phyloP scores from a whole-genome alignment of 2,888 invertebrate species.

The Chymomyza fuscimana region DNA sequence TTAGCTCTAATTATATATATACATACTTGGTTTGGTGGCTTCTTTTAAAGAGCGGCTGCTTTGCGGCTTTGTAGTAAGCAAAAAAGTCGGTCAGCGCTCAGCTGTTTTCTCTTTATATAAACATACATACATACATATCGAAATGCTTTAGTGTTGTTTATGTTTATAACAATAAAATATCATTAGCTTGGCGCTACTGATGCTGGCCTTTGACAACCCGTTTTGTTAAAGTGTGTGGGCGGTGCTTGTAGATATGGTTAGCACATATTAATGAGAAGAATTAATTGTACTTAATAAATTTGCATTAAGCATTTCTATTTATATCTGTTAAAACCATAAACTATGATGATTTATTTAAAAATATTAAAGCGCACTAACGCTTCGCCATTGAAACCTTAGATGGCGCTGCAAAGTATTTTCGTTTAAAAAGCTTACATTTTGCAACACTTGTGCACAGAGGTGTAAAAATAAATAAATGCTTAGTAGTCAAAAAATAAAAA shows the following conservation, averaged over 20 bases:
- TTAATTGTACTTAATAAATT: not conserved
- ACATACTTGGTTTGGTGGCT: not conserved
- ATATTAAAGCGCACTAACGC: too few species aligned
- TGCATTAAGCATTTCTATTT: not conserved
- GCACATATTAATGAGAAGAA: constrained; percentile 14
- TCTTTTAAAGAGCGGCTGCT: not conserved
- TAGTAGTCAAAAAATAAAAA: too few species aligned
- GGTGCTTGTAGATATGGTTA: constrained; percentile 3
- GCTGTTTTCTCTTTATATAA: constrained; percentile 26
- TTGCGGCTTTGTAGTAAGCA: too few species aligned
- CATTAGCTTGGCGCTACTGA: not conserved
- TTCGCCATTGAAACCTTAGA: too few species aligned
- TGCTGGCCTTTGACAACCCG: constrained; percentile 27
- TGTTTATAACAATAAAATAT: constrained; percentile 25
- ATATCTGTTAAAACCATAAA: not conserved
- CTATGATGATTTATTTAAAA: too few species aligned
- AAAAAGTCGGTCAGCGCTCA: constrained; percentile 29
- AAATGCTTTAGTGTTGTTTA: not conserved
- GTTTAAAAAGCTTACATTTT: too few species aligned
- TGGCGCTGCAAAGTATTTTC: too few species aligned
- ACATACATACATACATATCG: constrained; percentile 8
- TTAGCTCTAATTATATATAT: not conserved
- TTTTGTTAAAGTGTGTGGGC: constrained; percentile 34
- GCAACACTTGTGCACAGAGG: too few species aligned
- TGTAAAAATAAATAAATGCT: too few species aligned